Conservation (phyloP, 1,140 invertebrate species). For the Philopotamus ludificatus region DNA sequence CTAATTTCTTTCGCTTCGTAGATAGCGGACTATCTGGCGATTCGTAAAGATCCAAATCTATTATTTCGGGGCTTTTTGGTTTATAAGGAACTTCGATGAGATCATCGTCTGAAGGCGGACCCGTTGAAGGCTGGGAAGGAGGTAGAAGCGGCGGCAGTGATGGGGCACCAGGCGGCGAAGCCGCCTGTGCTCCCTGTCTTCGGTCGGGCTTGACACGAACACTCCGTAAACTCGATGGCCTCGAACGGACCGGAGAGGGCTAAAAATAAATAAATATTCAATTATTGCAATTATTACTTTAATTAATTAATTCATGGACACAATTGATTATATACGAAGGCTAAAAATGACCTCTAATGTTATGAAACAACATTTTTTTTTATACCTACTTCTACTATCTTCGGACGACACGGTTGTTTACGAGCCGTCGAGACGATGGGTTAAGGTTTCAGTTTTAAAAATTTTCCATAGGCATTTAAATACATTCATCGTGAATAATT, state of each 20-base stretch:
- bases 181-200: conserved; percentile 40
- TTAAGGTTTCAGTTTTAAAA: too few species aligned
- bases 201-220: conserved; percentile 63
- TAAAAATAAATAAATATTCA: conserved; percentile 22
- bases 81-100: conserved; percentile 55
- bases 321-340: not conserved
- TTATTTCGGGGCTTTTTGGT: conserved; percentile 64
- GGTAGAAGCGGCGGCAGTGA: conserved; percentile 32
- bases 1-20: conserved; percentile 69
- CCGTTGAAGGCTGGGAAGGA: conserved; percentile 38
- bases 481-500: too few species aligned
- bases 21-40: conserved; percentile 49
- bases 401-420: too few species aligned
- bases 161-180: conserved; percentile 9
- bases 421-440: too few species aligned
- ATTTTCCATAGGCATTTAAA: too few species aligned
- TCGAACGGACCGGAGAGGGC: conserved; percentile 48
- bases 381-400: too few species aligned
- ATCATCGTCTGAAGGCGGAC: conserved; percentile 44
- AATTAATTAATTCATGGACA: conserved; percentile 13
- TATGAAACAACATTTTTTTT: too few species aligned
- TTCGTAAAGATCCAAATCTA: conserved; percentile 59
- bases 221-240: conserved; percentile 60
- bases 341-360: too few species aligned
- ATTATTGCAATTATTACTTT: too few species aligned